A percentile compares a stretch with the other conserved stretches of the same genome.
phyloP scores from a whole-genome alignment of 2,888 invertebrate genomes.

The Meiosimyza decipiens region DNA sequence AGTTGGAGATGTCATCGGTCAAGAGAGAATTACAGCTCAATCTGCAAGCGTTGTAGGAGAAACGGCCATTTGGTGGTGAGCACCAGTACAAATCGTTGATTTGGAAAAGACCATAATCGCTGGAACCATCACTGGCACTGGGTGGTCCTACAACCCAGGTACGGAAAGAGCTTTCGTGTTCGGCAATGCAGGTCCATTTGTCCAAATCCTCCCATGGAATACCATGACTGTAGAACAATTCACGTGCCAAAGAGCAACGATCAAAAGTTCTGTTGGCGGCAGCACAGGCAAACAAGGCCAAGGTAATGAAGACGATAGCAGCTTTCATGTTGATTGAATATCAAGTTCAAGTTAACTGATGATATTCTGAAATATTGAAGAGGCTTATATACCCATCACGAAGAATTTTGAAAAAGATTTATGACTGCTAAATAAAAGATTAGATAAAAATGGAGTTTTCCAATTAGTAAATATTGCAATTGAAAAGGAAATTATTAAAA shows the following conservation, averaged over 20 bases:
- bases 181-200: slow-evolving; percentile 56
- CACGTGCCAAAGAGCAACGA: slow-evolving; percentile 55
- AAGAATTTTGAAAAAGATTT: too few species aligned
- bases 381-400: too few species aligned
- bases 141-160: slow-evolving; percentile 66
- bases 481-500: too few species aligned
- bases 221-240: slow-evolving; percentile 53
- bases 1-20: slow-evolving; percentile 55
- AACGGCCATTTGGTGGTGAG: slow-evolving; percentile 50
- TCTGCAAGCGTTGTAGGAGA: slow-evolving; percentile 54
- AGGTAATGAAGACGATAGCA: too few species aligned
- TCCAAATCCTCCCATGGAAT: slow-evolving; percentile 51
- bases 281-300: too few species aligned
- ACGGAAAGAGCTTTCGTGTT: slow-evolving; percentile 58
- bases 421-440: too few species aligned
- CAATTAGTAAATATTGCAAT: too few species aligned
- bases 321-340: too few species aligned
- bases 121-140: slow-evolving; percentile 67
- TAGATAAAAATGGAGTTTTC: too few species aligned
- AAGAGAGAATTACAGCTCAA: slow-evolving; percentile 55
- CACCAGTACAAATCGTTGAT: slow-evolving; percentile 54
- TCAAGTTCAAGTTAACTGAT: too few species aligned
- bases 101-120: slow-evolving; percentile 64
- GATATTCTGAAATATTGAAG: too few species aligned
- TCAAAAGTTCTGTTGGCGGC: slow-evolving; percentile 11